Evolutionary conservation across 2,797 vertebrate genomes (phyloP).

Genomic region (Mycteria americana): DNA sequence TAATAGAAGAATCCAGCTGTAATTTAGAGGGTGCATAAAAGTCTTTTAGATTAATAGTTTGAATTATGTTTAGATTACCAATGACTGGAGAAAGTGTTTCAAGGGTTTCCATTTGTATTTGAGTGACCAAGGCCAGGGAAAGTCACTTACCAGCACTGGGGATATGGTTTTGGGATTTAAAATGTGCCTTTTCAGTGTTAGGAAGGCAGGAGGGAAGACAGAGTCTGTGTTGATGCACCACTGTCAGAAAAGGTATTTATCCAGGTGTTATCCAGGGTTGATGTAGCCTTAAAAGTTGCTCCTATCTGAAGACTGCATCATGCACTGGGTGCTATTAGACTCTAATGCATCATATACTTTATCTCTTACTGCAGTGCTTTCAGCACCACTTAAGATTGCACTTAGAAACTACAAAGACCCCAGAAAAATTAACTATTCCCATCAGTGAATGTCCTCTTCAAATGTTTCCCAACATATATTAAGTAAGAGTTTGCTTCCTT

Average conservation of each 20-base stretch:
- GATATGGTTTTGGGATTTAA: neutral
- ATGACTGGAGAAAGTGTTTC: neutral
- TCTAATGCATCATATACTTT: constrained; percentile 1
- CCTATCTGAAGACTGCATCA: neutral
- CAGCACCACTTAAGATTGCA: constrained; percentile 36
- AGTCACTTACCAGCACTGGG: neutral
- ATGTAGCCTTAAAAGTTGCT: neutral
- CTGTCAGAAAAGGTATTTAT: neutral
- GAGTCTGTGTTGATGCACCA: neutral
- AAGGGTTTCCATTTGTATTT: neutral
- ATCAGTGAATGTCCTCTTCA: neutral
- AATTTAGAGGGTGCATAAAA: neutral
- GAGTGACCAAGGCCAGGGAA: neutral
- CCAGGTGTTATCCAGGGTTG: neutral
- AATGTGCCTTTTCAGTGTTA: neutral
- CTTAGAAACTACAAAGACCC: constrained; percentile 8
- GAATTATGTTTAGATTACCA: neutral
- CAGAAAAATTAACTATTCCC: constrained; percentile 26
- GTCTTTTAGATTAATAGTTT: neutral
- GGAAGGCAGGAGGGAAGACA: neutral
- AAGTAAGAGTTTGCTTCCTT: neutral
- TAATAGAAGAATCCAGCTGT: neutral
- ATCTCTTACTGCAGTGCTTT: constrained; percentile 8
- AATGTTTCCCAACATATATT: neutral
- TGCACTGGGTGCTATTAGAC: neutral